Base-by-base conservation (phyloP, 2,888 invertebrate genomes). In the Apotomis betuletana region DNA sequence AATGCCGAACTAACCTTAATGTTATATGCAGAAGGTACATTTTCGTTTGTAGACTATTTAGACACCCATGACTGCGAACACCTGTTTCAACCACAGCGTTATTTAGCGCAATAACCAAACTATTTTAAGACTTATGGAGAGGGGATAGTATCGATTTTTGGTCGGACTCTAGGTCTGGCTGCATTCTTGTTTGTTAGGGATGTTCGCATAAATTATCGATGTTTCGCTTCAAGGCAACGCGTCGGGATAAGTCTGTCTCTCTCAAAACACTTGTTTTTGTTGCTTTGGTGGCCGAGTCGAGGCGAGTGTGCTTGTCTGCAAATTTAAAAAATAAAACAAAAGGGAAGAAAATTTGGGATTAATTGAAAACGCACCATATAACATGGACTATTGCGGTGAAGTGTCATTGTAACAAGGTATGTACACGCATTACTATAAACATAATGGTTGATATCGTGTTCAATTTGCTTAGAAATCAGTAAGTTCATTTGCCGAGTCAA, bases 151-250 rank as follows among this genome's bases (percentile, higher is more conserved):
- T 81, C 70, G 46, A 72, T 61, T 77, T 81, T 88, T 59, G 69
- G 70, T 49, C 76, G 74, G 38, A 27, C 5, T 3, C 41, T 13
- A 13, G 41, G 60, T 58, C 75, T 78, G 59, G 79, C 83, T 88
- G 89, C 91, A 92, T 91, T 91, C 91, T 88, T 86, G 89, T 86
- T 87, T 84, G 83, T 86, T 91, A 90, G 92, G 91, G 92, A 91
- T 92, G 92, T 88, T 88, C 90, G 91, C 91, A 92, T 92, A 92
- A 91, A 91, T 92, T 92, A 92, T 92, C 90, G 92, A 92, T 90
- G 89, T 91, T 90, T 87, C 90, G 84, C 88, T 90, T 85, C 81
- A 84, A 84, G 82, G 78, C 83, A 83, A 79, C 80, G 83, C 83
- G 82, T 80, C 77, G 78, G 81, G 80, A 87, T 90, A 88, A 80